A percentile compares a stretch with the other conserved stretches of the same genome.
These are phyloP conservation scores for Agrotis ipsilon DNA, from an alignment of 2,888 invertebrate genomes.

Conservation along the genomic window DNA sequence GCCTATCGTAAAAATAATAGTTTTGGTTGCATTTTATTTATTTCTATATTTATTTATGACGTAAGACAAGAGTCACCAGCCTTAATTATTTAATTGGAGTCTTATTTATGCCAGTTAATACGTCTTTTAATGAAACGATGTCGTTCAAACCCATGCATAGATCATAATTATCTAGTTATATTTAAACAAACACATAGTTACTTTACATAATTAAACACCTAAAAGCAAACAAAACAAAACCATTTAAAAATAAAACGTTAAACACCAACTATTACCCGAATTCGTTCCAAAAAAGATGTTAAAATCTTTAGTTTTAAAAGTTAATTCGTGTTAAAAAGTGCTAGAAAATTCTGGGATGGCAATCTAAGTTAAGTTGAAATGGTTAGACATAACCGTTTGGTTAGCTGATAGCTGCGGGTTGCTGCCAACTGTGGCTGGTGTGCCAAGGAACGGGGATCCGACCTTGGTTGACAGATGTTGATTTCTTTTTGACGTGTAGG, in stretches of 20 bases:
- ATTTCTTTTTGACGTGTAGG: slow-evolving; percentile 6
- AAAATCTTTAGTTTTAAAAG: slow-evolving; percentile 45
- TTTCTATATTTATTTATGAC: too few relatives aligned
- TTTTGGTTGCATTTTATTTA: too few relatives aligned
- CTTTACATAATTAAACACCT: too few relatives aligned
- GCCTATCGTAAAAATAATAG: too few relatives aligned
- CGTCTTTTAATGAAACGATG: too few relatives aligned
- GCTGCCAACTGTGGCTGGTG: slow-evolving; percentile 55
- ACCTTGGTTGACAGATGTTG: slow-evolving; percentile 21
- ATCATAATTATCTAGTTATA: too few relatives aligned
- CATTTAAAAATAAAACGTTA: background rate
- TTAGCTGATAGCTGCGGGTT: slow-evolving; percentile 42
- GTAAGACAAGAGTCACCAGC: too few relatives aligned
- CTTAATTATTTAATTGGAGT: too few relatives aligned
- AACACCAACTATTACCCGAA: slow-evolving; percentile 6
- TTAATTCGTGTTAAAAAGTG: slow-evolving; percentile 58
- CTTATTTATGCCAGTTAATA: too few relatives aligned
- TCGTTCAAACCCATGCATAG: too few relatives aligned
- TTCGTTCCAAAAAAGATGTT: slow-evolving; percentile 26
- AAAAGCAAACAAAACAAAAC: too few relatives aligned
- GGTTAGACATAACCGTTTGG: slow-evolving; percentile 62
- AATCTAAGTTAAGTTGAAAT: slow-evolving; percentile 64
- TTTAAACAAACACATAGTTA: background rate
- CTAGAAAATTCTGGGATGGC: slow-evolving; percentile 49
- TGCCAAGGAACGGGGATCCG: slow-evolving; percentile 46